Base-by-base conservation (phyloP, 2,797 vertebrate genomes). In the Fratercula arctica region DNA sequence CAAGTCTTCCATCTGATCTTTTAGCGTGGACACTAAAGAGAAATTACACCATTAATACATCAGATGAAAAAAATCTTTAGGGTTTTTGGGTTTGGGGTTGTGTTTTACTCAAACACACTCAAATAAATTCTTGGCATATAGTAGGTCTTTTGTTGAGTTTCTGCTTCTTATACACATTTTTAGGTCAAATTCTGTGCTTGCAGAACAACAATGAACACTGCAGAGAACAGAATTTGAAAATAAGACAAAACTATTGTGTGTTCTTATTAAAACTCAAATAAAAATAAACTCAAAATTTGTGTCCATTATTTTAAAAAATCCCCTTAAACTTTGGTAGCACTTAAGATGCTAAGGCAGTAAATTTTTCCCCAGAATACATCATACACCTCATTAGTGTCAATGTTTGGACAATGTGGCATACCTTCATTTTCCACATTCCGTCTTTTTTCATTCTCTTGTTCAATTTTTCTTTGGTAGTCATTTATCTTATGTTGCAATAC, bases 351-450 rank as follows among this genome's bases (percentile, higher is more conserved):
- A 61, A 8, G 16, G 43, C 5, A 45, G 13, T 16, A 63, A 60
- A 89, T 59, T 46, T 46, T 39, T 86, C 12, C 18, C 59, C 18
- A 72, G 56, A 91, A 53, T 7, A 45, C 5, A 59, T 11, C 20
- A n/a, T 43, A 25, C 2, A 41, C 16, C 11, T 67, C 48, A 50
- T 41, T n/a, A 69, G 56, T 29, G 39, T 43, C 54, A 54, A 37
- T 0, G 2, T 41, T 16, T 45, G 29, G 28, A 68, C 59, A 94
- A 75, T 13, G 48, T 3, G 66, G 61, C 96, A 97, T 97, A 99
- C 99, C 99, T 98, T 99, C 99, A 85, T 99, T 99, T 98, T 99
- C 99, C 95, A 99, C 87, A 97, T 99, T 99, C 74, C 99, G 98
- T 63, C 99, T 98, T 98, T 99, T 99, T 95, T 99, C 99, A 74